Base-by-base conservation (phyloP, 2,113 vertebrate genomes). In the Pungitius pungitius region DNA sequence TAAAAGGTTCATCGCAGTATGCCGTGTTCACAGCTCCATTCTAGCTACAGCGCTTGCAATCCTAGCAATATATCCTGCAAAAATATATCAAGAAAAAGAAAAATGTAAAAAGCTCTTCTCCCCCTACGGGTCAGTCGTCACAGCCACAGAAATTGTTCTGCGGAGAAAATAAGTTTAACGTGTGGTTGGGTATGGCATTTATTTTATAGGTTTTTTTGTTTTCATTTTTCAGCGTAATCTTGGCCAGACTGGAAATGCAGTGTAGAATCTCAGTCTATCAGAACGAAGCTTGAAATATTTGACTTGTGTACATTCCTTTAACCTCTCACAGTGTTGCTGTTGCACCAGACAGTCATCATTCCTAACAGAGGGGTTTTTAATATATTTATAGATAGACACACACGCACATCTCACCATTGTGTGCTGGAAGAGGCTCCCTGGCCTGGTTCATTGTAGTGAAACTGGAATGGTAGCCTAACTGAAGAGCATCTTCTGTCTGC, bases 301-400 rank as follows among this genome's bases (percentile, higher is more conserved):
- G 74, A 91, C 88, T 92, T 84, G 77, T 87, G 79, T 84, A 87
- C 93, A 91, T 93, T 94, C 91, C 92, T 88, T 81, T 88, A 63
- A 80, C 83, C 76, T 82, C 77, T 71, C 54, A 73, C 74, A 58
- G 40, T 68, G 42, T 67, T 26, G 84, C 75, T 76, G 81, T 67
- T 52, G 87, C 84, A 75, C 58, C 80, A 83, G 79, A 60, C 78
- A 66, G 56, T 73, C 69, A 40, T 80, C 85, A 82, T 82, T 90
- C 85, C 84, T 82, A 90, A 84, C 66, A 58, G 68, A 77, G 86
- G 86, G 83, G 75, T 85, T 82, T 87, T 85, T 58, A 84, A 71
- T 80, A 78, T 84, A 80, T 90, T 83, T 87, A 83, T 81, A 70
- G 65, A 64, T 18, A 20, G 45, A 78, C 45, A 15, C 52, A 78